Conservation (phyloP, 2,797 vertebrate genomes). For the Falco peregrinus region DNA sequence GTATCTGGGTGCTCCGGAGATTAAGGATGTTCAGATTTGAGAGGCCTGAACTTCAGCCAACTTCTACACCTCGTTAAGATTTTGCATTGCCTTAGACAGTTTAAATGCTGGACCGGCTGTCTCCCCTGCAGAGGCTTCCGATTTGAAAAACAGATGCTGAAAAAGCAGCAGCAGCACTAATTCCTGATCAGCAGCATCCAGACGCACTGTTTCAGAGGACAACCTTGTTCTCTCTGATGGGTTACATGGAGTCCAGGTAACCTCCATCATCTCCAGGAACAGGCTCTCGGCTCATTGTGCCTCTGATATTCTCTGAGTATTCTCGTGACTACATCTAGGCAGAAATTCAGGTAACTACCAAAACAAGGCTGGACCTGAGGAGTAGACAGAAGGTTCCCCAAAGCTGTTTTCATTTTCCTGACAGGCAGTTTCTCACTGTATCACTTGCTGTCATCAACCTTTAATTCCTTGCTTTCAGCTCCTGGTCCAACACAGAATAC, state of each 20-base stretch:
- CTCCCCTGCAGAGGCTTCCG: not conserved
- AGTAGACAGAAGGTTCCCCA: not conserved
- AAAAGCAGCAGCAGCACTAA: not conserved
- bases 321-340: too few species aligned
- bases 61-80: not conserved
- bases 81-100: not conserved
- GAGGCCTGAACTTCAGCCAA: not conserved
- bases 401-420: not conserved
- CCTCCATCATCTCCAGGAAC: not conserved
- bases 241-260: not conserved
- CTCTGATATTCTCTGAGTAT: not conserved
- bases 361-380: not conserved
- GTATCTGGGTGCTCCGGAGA: not conserved
- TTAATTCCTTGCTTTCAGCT: not conserved
- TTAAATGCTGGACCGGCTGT: not conserved
- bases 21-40: not conserved
- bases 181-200: not conserved
- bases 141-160: not conserved
- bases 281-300: not conserved
- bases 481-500: not conserved
- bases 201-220: not conserved
- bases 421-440: not conserved
- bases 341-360: not conserved
- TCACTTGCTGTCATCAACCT: not conserved
- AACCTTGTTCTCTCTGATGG: not conserved